Conservation (phyloP, 2,797 vertebrate genomes). For the Lutjanus argentimaculatus region DNA sequence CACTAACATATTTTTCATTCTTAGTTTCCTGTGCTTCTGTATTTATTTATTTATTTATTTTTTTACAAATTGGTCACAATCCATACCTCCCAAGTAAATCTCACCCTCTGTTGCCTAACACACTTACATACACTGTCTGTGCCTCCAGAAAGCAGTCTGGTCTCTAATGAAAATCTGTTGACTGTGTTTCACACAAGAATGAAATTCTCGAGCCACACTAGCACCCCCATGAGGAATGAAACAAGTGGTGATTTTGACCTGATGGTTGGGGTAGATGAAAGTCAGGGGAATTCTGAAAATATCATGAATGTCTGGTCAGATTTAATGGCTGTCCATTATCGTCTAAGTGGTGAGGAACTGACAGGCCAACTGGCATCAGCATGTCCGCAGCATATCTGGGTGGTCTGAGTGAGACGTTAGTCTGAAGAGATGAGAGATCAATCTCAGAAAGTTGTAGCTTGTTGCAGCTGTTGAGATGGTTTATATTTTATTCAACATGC, state of each 20-base stretch:
- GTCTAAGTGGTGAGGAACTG: too few relatives aligned
- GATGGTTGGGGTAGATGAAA: neutral
- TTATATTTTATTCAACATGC: neutral
- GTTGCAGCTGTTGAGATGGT: neutral
- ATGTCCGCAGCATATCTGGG: neutral
- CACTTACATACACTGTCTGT: neutral
- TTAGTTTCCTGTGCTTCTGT: neutral
- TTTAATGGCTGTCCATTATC: neutral
- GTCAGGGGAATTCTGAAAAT: neutral
- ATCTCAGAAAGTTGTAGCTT: neutral
- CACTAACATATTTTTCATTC: neutral
- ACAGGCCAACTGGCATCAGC: neutral
- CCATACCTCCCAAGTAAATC: neutral
- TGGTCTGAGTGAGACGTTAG: neutral
- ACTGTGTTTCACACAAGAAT: too few relatives aligned
- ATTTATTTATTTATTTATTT: neutral
- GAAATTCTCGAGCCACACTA: slow-evolving; percentile 7
- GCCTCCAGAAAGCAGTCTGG: neutral
- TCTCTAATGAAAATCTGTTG: neutral
- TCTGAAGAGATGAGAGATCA: neutral
- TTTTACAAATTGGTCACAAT: neutral
- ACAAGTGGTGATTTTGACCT: neutral
- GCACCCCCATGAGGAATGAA: neutral
- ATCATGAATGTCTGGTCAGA: neutral
- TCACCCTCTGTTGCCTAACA: neutral